A percentile compares a stretch with the other conserved stretches of the same genome.
Conservation (phyloP, 1,140 invertebrate genomes). For the Diachasmimorpha longicaudata region DNA sequence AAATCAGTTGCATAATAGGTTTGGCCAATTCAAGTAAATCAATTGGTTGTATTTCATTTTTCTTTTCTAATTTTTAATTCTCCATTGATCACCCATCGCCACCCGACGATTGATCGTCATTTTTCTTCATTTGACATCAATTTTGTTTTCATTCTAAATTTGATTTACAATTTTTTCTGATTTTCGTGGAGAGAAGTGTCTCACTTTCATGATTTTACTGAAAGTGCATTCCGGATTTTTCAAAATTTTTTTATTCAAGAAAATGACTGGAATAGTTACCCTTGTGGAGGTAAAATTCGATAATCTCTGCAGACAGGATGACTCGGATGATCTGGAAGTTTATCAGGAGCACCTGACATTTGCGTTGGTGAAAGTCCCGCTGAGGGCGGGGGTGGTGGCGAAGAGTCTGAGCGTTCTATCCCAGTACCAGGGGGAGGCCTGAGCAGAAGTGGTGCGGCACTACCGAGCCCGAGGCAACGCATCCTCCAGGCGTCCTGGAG, state of each 20-base stretch:
- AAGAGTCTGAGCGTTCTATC: constrained; percentile 42
- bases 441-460: constrained; percentile 59
- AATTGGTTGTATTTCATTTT: too few species aligned
- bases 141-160: too few species aligned
- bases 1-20: not conserved
- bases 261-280: constrained; percentile 34
- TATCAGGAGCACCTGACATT: constrained; percentile 36
- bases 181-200: too few species aligned
- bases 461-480: constrained; percentile 78
- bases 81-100: too few species aligned
- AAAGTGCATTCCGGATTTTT: too few species aligned
- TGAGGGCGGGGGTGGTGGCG: constrained; percentile 34
- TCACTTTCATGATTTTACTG: too few species aligned
- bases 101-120: too few species aligned
- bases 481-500: constrained; percentile 89
- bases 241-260: too few species aligned
- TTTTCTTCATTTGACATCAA: too few species aligned
- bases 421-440: constrained; percentile 49
- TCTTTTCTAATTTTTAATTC: too few species aligned
- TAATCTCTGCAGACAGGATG: constrained; percentile 52
- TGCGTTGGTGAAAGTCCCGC: constrained; percentile 18
- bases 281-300: constrained; percentile 50
- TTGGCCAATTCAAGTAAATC: not conserved
- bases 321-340: constrained; percentile 39
- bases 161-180: too few species aligned